Evolutionary conservation across 2,888 invertebrate genomes (phyloP).

Genomic region (Thelaira solivaga): DNA sequence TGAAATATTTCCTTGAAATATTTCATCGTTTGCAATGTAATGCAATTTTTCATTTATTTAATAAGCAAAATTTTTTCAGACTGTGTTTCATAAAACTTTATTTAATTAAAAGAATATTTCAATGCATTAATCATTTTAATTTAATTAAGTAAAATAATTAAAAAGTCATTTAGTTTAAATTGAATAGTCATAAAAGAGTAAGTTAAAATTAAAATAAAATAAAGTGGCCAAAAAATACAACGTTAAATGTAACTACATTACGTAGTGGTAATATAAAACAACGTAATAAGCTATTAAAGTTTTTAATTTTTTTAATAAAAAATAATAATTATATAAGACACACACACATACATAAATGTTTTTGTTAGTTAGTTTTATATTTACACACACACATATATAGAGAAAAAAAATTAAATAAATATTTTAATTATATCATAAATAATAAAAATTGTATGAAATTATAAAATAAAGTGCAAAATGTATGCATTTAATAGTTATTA

Average conservation of each 20-base stretch:
- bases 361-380: slow-evolving; percentile 45
- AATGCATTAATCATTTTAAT: neutral
- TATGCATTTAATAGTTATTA: slow-evolving; percentile 58
- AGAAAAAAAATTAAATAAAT: neutral
- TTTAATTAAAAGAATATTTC: slow-evolving; percentile 4
- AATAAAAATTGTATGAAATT: slow-evolving; percentile 44
- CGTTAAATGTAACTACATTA: slow-evolving; percentile 9
- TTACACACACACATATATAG: neutral
- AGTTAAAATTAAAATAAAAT: slow-evolving; percentile 19
- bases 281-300: neutral
- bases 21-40: slow-evolving; percentile 59
- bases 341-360: neutral
- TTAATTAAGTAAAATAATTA: slow-evolving; percentile 26
- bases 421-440: neutral
- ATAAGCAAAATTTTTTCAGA: too few species aligned
- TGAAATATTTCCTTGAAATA: slow-evolving; percentile 57
- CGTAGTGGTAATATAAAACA: neutral
- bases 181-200: neutral
- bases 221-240: slow-evolving; percentile 30
- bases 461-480: slow-evolving; percentile 41
- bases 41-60: too few species aligned
- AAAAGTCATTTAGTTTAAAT: slow-evolving; percentile 10
- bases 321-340: neutral
- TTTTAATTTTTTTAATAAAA: neutral
- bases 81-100: too few species aligned